phyloP scores from a whole-genome alignment of 2,113 vertebrate species.

The Rousettus leschenaultii region DNA sequence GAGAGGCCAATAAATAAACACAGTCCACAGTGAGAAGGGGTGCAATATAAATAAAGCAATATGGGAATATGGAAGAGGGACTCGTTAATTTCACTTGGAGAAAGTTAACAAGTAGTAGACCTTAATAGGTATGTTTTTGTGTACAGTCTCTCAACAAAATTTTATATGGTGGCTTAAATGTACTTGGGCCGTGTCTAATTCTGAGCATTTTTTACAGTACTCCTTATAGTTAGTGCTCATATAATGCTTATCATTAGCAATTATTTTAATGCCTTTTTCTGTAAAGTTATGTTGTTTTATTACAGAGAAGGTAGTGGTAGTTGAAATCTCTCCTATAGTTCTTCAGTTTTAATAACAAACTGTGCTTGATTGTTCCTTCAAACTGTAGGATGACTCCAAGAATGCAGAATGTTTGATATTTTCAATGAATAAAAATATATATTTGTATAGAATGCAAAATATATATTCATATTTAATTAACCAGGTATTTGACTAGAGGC shows the following conservation, averaged over 20 bases:
- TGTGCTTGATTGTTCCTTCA: slow-evolving; percentile 8
- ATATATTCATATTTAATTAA: slow-evolving; percentile 47
- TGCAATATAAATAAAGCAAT: neutral
- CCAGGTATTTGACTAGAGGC: neutral
- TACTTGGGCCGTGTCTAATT: neutral
- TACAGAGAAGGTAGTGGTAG: neutral
- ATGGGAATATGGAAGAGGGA: neutral
- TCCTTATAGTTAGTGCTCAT: neutral
- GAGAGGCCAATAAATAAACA: neutral
- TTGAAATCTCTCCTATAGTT: slow-evolving; percentile 25
- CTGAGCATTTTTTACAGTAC: neutral
- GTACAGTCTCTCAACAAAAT: neutral
- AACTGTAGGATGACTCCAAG: neutral
- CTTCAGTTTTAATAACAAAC: neutral
- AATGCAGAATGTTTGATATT: neutral
- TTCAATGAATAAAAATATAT: slow-evolving; percentile 9
- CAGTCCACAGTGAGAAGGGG: neutral
- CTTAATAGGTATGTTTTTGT: neutral
- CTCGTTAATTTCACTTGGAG: neutral
- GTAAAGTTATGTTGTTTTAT: neutral
- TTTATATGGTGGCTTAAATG: neutral
- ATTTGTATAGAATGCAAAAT: neutral
- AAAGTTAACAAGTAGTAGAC: neutral
- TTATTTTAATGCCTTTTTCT: neutral
- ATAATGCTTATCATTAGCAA: neutral